Conservation (phyloP, 2,113 vertebrate species). For the Rhabdornis inornatus region DNA sequence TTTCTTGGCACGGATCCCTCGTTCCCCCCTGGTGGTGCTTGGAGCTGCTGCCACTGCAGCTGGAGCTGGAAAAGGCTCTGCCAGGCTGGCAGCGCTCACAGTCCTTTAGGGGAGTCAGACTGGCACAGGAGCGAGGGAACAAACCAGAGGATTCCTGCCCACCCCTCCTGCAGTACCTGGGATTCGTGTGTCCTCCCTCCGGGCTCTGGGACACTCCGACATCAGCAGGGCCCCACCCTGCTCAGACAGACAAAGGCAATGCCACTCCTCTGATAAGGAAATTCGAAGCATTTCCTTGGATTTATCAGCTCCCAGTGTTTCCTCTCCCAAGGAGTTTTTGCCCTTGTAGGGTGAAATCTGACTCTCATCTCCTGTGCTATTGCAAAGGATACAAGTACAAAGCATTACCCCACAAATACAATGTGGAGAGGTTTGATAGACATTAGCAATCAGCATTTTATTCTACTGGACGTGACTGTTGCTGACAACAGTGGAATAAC, state of each 20-base stretch:
- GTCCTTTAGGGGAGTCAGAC: fast-evolving
- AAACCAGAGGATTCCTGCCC: too few relatives aligned
- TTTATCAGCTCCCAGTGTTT: background rate
- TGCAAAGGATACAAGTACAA: background rate
- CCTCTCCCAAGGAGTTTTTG: background rate
- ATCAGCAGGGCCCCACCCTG: background rate
- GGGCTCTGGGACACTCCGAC: background rate
- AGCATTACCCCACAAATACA: background rate
- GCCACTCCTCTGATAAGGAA: conserved; percentile 24
- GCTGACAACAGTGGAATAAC: background rate
- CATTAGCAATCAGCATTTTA: background rate
- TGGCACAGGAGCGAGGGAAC: background rate
- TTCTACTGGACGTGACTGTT: background rate
- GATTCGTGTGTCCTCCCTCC: background rate
- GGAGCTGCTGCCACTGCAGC: background rate
- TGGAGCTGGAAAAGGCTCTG: background rate
- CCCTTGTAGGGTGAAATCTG: background rate
- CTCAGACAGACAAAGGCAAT: background rate
- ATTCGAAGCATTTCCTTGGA: background rate
- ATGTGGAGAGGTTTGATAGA: background rate
- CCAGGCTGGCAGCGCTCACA: background rate
- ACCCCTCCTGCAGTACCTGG: background rate
- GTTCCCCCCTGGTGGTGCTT: background rate
- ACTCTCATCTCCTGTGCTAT: background rate
- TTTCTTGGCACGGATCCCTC: background rate